A percentile compares a stretch with the other conserved stretches of the same genome.
Evolutionary conservation across 2,888 invertebrate species (phyloP).

Genomic region (Charanyca ferruginea): DNA sequence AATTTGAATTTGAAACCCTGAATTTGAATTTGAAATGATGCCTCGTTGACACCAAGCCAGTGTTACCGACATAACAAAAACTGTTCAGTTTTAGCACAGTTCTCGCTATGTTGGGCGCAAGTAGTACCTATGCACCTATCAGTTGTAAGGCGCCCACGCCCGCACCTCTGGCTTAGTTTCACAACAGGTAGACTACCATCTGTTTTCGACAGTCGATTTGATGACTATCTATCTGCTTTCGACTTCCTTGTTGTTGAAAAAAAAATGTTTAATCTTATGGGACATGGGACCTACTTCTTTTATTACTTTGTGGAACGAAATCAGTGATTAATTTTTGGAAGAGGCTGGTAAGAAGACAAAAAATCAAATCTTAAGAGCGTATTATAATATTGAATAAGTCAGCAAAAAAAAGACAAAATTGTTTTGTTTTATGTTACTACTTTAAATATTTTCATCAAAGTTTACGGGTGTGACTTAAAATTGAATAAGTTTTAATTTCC

Average conservation of each 20-base stretch:
- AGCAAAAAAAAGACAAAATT: too few species aligned
- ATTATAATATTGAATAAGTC: too few species aligned
- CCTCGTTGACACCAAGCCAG: background rate
- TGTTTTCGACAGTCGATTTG: constrained; percentile 19
- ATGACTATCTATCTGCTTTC: constrained; percentile 5
- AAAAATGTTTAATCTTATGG: background rate
- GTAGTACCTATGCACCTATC: constrained; percentile 13
- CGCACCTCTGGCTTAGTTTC: constrained; percentile 32
- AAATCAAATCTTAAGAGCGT: background rate
- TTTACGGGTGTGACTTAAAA: too few species aligned
- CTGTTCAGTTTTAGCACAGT: constrained; percentile 11
- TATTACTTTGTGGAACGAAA: background rate
- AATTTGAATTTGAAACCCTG: background rate
- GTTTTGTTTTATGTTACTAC: too few species aligned
- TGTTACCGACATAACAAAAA: constrained; percentile 12
- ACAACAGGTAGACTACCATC: constrained; percentile 38
- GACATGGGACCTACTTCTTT: background rate
- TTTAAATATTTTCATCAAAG: too few species aligned
- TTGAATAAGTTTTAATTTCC: too few species aligned
- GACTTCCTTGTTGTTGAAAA: background rate
- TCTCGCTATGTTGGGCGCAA: constrained; percentile 1
- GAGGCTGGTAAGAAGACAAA: background rate
- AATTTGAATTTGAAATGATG: constrained; percentile 2
- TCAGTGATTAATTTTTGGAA: background rate
- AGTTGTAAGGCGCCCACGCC: constrained; percentile 38